Evolutionary conservation across 2,888 invertebrate genomes (phyloP).

Genomic region (Ectropis crepuscularia): DNA sequence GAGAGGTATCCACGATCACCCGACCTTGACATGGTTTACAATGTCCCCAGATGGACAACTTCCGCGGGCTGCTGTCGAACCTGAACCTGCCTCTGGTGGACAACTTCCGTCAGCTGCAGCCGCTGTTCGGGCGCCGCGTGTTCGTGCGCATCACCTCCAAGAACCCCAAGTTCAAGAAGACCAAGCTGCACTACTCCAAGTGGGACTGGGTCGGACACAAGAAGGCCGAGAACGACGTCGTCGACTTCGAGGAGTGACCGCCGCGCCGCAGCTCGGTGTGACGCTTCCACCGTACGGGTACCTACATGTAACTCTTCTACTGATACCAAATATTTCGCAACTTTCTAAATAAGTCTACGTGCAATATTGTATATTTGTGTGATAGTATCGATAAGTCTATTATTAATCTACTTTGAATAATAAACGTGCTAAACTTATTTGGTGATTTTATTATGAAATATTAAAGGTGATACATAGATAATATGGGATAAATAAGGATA

Average conservation of each 20-base stretch:
- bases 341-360: conserved; percentile 56
- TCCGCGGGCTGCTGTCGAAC: conserved; percentile 86
- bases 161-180: conserved; percentile 84
- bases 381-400: conserved; percentile 51
- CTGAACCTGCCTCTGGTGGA: conserved; percentile 87
- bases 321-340: conserved; percentile 39
- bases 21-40: neutral
- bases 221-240: conserved; percentile 77
- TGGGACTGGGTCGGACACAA: conserved; percentile 87
- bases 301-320: conserved; percentile 31
- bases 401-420: conserved; percentile 44
- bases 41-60: conserved; percentile 84
- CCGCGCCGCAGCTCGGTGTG: neutral
- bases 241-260: conserved; percentile 75
- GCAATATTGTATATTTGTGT: conserved; percentile 61
- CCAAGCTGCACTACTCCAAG: conserved; percentile 85
- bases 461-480: conserved; percentile 42
- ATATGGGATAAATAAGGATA: conserved; percentile 12
- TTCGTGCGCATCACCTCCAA: conserved; percentile 86
- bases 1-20: no score
- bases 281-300: conserved; percentile 29
- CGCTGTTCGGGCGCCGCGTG: conserved; percentile 87
- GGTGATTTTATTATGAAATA: conserved; percentile 49
- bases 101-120: conserved; percentile 88
- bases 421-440: conserved; percentile 43